Evolutionary conservation across 2,113 vertebrate species (phyloP), one percentile per base, ranked within the genome.

Genomic region (Panurus biarmicus): DNA sequence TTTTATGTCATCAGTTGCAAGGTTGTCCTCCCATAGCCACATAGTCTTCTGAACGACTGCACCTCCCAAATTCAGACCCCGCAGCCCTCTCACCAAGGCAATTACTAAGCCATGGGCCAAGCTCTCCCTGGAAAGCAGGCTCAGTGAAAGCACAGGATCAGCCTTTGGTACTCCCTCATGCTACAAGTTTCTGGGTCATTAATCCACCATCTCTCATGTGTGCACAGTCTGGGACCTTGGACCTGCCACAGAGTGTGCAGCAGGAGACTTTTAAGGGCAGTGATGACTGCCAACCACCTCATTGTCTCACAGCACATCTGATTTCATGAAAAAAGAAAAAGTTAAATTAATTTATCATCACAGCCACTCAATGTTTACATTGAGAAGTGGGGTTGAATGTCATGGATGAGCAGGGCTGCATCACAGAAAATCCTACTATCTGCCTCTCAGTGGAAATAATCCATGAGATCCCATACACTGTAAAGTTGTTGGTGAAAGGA

Each of bases 201-300:
- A 70, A 54, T 45, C 31, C 33, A 22, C 4, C 3, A 7, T 35
- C 12, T 15, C 12, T 62, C 13, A 22, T 8, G 4, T 5, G 17
- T 28, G 12, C 29, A 53, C 7, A 33, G 1, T 2, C 1, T 5
- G 5, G 40, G 23, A 26, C 14, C 38, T 25, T 18, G 40, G 9
- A 24, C 33, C 21, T 56, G 45, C 6, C 2, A 1, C 18, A 73
- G 23, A 16, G 5, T 1, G 0, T 29, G 20, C 21, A 44, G 44
- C 22, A 74, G 21, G 10, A 76, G 23, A 40, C 2, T 44, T 75
- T n/a, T 57, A 33, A 53, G 24, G 23, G 20, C 38, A 66, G 11
- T 38, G 48, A 12, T 1, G 2, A 3, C 21, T 82, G n/a, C 5
- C n/a, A 44, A 4, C 15, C 42, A 67, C 12, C 5, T 90, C 29